phyloP scores from a whole-genome alignment of 2,888 invertebrate genomes.

The Polyommatus icarus region DNA sequence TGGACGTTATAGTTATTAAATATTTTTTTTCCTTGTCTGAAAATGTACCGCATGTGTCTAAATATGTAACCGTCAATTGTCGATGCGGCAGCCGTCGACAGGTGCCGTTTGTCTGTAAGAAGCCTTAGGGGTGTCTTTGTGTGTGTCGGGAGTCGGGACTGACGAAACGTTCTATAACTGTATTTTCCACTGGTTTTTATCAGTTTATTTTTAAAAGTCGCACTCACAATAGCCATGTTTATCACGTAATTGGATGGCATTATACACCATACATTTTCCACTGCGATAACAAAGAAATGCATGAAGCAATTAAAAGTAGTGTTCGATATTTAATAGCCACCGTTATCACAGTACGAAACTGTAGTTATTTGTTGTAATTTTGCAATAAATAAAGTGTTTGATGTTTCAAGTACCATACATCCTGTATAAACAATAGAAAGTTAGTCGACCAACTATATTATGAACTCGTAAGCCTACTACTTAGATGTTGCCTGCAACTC shows the following conservation, averaged over 20 bases:
- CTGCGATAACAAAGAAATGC: slow-evolving; percentile 1
- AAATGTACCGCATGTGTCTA: too few relatives aligned
- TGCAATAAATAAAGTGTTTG: background rate
- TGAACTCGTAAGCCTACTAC: too few relatives aligned
- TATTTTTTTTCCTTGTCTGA: too few relatives aligned
- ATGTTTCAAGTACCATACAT: background rate
- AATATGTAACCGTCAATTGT: too few relatives aligned
- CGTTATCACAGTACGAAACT: background rate
- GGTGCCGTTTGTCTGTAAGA: too few relatives aligned
- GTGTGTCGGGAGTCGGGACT: too few relatives aligned
- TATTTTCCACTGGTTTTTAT: background rate
- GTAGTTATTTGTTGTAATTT: background rate
- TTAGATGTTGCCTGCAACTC: too few relatives aligned
- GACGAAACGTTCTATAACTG: too few relatives aligned
- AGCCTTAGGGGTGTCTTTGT: too few relatives aligned
- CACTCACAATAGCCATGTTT: background rate
- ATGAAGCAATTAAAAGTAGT: background rate
- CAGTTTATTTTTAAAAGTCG: background rate
- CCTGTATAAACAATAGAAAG: background rate
- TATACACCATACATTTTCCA: background rate
- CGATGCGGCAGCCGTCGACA: too few relatives aligned
- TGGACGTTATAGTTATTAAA: too few relatives aligned
- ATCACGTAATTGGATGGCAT: background rate
- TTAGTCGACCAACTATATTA: background rate
- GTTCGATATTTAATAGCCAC: background rate